Percentiles rank a stretch among this genome's conserved stretches.
These are phyloP conservation scores for Cotesia vestalis DNA, from an alignment of 1,140 invertebrate species.

Conservation along the genomic window DNA sequence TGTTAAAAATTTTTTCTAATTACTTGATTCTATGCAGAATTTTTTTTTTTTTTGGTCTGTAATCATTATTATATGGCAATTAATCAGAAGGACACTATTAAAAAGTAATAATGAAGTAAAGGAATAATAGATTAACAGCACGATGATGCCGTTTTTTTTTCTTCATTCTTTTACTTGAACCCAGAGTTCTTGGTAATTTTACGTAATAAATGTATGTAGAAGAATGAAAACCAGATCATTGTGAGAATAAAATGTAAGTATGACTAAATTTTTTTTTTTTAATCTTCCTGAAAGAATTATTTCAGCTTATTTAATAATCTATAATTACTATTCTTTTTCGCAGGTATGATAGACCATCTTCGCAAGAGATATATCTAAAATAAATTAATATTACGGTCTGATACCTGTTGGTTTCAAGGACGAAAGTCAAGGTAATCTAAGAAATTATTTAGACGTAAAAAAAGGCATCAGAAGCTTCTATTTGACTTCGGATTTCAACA, in stretches of 20 bases:
- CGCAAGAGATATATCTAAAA: background rate
- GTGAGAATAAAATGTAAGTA: too few relatives aligned
- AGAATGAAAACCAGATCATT: too few relatives aligned
- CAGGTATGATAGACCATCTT: background rate
- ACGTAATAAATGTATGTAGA: too few relatives aligned
- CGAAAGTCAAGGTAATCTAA: background rate
- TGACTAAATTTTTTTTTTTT: background rate
- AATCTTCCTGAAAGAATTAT: background rate
- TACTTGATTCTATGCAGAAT: too few relatives aligned
- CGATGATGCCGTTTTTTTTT: too few relatives aligned
- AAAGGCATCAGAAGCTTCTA: background rate
- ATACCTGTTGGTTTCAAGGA: background rate
- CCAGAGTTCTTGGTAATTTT: too few relatives aligned
- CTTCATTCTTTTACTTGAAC: too few relatives aligned
- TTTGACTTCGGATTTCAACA: too few relatives aligned
- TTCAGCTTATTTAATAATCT: background rate
- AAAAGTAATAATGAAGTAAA: background rate
- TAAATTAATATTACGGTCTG: background rate
- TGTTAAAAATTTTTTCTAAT: conserved; percentile 1
- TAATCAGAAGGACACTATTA: too few relatives aligned
- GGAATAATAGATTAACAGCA: background rate
- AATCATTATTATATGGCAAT: too few relatives aligned
- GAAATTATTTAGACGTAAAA: conserved; percentile 4
- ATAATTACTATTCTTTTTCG: background rate
- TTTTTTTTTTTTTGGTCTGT: too few relatives aligned